phyloP scores from a whole-genome alignment of 2,888 invertebrate genomes.

The Sympetrum striolatum region DNA sequence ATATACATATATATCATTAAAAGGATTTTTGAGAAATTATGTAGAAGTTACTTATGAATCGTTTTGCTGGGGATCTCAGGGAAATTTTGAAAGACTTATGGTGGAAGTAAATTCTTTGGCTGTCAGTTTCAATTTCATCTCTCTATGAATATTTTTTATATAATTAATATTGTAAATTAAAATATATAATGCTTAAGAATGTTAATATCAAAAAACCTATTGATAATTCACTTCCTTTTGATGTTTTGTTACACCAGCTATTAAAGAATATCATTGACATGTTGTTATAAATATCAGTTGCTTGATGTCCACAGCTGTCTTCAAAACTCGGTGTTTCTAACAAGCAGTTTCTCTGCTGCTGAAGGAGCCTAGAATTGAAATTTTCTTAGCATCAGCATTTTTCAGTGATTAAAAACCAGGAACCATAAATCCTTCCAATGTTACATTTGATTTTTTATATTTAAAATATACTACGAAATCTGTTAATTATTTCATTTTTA shows the following conservation, averaged over 20 bases:
- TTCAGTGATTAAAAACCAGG: neutral
- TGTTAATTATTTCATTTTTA: no score
- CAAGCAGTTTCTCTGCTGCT: neutral
- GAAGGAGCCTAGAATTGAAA: neutral
- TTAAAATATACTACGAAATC: no score
- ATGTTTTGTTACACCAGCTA: neutral
- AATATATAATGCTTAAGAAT: neutral
- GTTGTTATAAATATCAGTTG: neutral
- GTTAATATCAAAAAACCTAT: neutral
- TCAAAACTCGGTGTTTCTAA: neutral
- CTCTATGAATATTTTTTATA: neutral
- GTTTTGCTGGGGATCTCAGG: no score
- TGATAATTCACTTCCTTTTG: neutral
- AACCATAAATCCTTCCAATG: no score
- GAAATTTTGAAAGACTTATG: no score
- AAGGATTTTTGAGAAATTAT: no score
- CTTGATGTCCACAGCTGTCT: neutral
- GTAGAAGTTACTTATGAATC: no score
- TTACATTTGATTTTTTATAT: no score
- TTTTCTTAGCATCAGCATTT: neutral
- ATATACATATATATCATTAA: no score
- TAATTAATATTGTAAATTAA: neutral
- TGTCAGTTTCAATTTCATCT: neutral
- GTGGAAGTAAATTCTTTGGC: no score
- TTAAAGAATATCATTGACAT: neutral